phyloP scores from a whole-genome alignment of 2,113 vertebrate genomes.

The Scortum barcoo region DNA sequence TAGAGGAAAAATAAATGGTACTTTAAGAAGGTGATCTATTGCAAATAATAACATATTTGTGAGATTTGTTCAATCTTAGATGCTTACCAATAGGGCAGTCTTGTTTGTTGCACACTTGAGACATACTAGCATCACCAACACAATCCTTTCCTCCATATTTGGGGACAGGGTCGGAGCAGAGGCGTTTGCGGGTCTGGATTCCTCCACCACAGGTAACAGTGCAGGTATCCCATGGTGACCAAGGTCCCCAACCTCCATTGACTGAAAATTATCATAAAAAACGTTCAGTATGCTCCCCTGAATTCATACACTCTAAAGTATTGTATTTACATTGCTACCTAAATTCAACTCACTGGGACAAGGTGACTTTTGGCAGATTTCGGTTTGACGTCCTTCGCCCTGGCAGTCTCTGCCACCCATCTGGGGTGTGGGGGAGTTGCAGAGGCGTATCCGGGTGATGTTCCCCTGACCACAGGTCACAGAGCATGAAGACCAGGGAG shows the following conservation, averaged over 20 bases:
- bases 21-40: background rate
- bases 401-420: conserved; percentile 94
- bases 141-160: conserved; percentile 94
- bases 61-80: background rate
- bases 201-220: conserved; percentile 94
- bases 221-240: conserved; percentile 95
- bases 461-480: conserved; percentile 94
- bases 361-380: conserved; percentile 88
- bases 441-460: conserved; percentile 97
- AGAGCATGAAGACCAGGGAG: conserved; percentile 98
- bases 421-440: conserved; percentile 98
- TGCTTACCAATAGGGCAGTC: conserved; percentile 83
- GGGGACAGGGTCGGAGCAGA: conserved; percentile 93
- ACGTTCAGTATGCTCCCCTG: background rate
- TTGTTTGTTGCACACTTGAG: conserved; percentile 90
- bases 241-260: conserved; percentile 96
- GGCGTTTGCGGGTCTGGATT: conserved; percentile 89
- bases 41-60: background rate
- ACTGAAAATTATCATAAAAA: conserved; percentile 82
- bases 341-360: conserved; percentile 91
- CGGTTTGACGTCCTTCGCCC: conserved; percentile 93
- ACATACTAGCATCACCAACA: conserved; percentile 85
- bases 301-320: background rate
- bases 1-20: background rate
- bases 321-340: background rate